A percentile compares a stretch with the other conserved stretches of the same genome.
phyloP scores from a whole-genome alignment of 2,797 vertebrate species.

The Tamandua tetradactyla region DNA sequence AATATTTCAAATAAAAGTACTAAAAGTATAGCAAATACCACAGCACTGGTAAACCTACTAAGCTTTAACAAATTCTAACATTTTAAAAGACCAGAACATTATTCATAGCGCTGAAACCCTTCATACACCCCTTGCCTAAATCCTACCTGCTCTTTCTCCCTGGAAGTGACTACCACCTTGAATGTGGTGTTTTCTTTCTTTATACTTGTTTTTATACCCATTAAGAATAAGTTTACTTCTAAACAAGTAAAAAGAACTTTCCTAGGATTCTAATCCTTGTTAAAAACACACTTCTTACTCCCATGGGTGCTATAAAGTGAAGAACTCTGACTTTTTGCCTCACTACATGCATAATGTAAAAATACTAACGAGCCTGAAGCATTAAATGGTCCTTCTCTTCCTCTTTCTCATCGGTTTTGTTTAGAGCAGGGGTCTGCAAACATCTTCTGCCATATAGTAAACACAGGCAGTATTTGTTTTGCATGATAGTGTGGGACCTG shows the following conservation, averaged over 20 bases:
- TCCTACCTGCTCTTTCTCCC: neutral
- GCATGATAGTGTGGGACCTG: neutral
- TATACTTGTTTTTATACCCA: neutral
- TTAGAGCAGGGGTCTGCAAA: neutral
- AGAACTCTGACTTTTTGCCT: neutral
- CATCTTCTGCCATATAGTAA: neutral
- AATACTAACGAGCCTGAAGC: neutral
- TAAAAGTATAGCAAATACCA: neutral
- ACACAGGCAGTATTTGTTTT: neutral
- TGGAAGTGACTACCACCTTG: neutral
- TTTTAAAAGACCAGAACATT: neutral
- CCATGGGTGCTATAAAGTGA: neutral
- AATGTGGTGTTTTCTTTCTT: neutral
- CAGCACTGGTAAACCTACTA: neutral
- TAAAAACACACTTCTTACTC: neutral
- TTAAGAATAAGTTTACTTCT: neutral
- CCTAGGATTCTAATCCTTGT: neutral
- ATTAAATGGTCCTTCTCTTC: neutral
- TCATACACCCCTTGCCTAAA: neutral
- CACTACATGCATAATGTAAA: neutral
- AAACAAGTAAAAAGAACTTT: conserved; percentile 16
- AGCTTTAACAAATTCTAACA: neutral
- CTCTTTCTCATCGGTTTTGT: neutral
- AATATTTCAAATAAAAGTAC: neutral
- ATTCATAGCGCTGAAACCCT: neutral